These are phyloP conservation scores for Cephus runcator DNA, from an alignment of 2,888 invertebrate genomes.

Conservation along the genomic window DNA sequence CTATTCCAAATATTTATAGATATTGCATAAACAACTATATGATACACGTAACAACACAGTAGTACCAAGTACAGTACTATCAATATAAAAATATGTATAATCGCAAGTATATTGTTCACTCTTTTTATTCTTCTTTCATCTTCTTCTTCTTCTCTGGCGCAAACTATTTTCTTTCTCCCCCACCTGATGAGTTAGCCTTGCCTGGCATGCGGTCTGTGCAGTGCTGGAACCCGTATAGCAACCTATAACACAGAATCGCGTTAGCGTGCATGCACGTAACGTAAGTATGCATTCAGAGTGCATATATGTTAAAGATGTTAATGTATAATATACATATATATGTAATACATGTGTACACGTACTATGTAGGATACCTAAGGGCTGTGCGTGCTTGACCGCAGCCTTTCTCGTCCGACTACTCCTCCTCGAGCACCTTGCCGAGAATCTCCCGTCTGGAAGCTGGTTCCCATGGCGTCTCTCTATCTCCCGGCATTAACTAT, in stretches of 20 bases:
- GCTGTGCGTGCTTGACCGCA: conserved; percentile 15
- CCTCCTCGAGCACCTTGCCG: conserved; percentile 17
- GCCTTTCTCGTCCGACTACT: conserved; percentile 7
- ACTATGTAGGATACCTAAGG: not conserved
- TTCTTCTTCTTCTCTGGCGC: conserved; percentile 5
- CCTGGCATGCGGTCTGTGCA: conserved; percentile 13
- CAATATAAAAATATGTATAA: not conserved
- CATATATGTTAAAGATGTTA: not conserved
- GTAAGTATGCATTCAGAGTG: not conserved
- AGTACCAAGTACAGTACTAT: not conserved
- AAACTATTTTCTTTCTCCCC: conserved; percentile 17
- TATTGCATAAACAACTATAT: not conserved
- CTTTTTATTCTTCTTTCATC: not conserved
- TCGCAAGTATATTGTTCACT: not conserved
- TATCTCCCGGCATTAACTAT: conserved; percentile 19
- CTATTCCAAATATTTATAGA: not conserved
- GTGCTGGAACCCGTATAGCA: conserved; percentile 4
- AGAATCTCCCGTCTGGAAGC: conserved; percentile 13
- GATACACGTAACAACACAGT: not conserved
- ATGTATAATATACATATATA: not conserved
- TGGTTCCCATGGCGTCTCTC: conserved; percentile 24
- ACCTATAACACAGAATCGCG: not conserved
- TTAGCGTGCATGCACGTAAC: not conserved
- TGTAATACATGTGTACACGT: not conserved
- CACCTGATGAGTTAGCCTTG: conserved; percentile 17